These are phyloP conservation scores for Rhinopomastus cyanomelas DNA, from an alignment of 2,113 vertebrate genomes.

Conservation along the genomic window DNA sequence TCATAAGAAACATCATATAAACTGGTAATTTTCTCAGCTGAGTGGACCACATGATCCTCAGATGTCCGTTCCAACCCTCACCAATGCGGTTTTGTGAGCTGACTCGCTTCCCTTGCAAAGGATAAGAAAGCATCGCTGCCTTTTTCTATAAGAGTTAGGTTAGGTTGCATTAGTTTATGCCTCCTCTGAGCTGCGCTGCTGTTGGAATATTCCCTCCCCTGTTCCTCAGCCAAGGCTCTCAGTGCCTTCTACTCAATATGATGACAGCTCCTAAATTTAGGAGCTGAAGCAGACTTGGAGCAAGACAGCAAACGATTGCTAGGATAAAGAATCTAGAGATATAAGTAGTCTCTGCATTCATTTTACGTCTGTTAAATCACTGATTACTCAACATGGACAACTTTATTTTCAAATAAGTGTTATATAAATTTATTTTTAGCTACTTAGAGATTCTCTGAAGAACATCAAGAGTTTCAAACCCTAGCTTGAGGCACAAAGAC, in stretches of 20 bases:
- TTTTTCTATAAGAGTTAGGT: background rate
- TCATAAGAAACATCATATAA: too few species aligned
- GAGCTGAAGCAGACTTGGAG: background rate
- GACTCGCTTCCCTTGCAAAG: background rate
- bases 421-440: background rate
- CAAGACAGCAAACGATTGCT: background rate
- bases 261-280: background rate
- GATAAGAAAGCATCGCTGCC: accelerated
- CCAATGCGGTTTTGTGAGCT: background rate
- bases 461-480: too few species aligned
- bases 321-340: background rate
- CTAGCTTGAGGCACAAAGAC: too few species aligned
- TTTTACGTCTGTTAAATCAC: background rate
- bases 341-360: background rate
- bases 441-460: background rate
- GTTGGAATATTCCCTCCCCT: background rate
- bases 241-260: slow-evolving; percentile 37
- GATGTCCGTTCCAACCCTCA: too few species aligned
- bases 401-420: background rate
- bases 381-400: background rate
- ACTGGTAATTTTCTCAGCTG: too few species aligned
- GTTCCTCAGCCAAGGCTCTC: background rate
- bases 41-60: background rate
- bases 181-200: background rate
- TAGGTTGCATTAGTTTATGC: background rate